Base-by-base conservation (phyloP, 2,888 invertebrate species). In the Polylopha cassiicola region DNA sequence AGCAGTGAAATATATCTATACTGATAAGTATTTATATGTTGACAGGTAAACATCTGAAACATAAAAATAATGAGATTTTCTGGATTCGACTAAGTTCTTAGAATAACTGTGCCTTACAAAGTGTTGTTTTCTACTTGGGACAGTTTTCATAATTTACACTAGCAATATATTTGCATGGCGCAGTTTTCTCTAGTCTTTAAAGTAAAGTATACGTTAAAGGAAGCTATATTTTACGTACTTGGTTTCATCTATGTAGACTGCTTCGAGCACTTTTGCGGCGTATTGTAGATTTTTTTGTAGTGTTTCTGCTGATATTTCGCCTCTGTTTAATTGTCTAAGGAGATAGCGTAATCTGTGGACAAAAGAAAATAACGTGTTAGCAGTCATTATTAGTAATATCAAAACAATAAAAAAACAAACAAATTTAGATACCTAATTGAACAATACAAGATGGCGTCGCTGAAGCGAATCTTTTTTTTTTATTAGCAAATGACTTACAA, bases 261-360 rank as follows among this genome's bases (percentile, higher is more conserved):
- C 93, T 87, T 97, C 97, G 51, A 97, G 89, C 27, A 97, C 97
- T 66, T 93, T 92, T 9, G 95, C 95, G 37, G 97, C 97, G 80
- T 96, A 98, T 63, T 95, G 94, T 54, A 98, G 87, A 85, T 98
- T 97, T 77, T 93, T 92, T 87, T 95, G 94, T 62, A 98, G 88
- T 52, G 95, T 91, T 74, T 95, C 95, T 55, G 92, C 91, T 17
- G 95, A 91, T 65, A 97, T 91, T 86, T 95, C 93, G 68, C 95
- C 96, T 73, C 90, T 88, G 72, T 94, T 92, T 67, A 97, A 88
- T 76, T 95, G 93, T 73, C 93, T 92, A 71, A 97, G 87, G 71
- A 97, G 90, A 86, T 94, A 94, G 73, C 96, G 93, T 77, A 97
- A 90, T 88, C 97, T 97, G 89, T 47, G 87, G 76, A 73, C 72